These are phyloP conservation scores for Dusona sp. DNA, from an alignment of 2,888 invertebrate species.

Conservation along the genomic window DNA sequence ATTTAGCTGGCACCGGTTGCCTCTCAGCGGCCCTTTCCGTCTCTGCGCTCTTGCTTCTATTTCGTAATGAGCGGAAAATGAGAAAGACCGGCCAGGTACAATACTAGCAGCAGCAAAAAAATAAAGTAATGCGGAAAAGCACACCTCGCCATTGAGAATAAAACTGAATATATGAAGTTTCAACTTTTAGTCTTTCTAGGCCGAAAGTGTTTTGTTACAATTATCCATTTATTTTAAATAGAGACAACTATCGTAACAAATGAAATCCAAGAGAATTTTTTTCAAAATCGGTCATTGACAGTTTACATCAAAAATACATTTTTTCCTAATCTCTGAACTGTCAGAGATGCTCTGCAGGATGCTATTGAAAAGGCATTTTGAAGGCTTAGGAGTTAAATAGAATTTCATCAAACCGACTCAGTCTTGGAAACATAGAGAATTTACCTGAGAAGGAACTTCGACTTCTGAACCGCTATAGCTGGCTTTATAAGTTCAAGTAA, in stretches of 20 bases:
- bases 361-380: background rate
- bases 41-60: constrained; percentile 39
- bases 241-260: background rate
- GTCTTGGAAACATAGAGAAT: constrained; percentile 22
- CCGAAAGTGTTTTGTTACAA: background rate
- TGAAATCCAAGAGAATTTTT: background rate
- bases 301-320: background rate
- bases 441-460: constrained; percentile 25
- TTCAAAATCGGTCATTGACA: background rate
- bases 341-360: background rate
- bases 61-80: constrained; percentile 70
- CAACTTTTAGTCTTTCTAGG: background rate
- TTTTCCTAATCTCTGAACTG: background rate
- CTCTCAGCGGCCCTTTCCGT: constrained; percentile 48
- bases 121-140: constrained; percentile 27
- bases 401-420: constrained; percentile 12
- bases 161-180: constrained; percentile 6
- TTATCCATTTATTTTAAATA: background rate
- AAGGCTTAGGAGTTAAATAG: constrained; percentile 15
- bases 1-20: constrained; percentile 63
- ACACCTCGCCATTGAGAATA: constrained; percentile 15
- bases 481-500: constrained; percentile 38
- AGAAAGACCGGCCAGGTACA: constrained; percentile 56
- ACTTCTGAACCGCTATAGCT: constrained; percentile 37
- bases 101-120: constrained; percentile 1